These are phyloP conservation scores for Trichonephila inaurata DNA, from an alignment of 1,140 invertebrate genomes.

Conservation along the genomic window DNA sequence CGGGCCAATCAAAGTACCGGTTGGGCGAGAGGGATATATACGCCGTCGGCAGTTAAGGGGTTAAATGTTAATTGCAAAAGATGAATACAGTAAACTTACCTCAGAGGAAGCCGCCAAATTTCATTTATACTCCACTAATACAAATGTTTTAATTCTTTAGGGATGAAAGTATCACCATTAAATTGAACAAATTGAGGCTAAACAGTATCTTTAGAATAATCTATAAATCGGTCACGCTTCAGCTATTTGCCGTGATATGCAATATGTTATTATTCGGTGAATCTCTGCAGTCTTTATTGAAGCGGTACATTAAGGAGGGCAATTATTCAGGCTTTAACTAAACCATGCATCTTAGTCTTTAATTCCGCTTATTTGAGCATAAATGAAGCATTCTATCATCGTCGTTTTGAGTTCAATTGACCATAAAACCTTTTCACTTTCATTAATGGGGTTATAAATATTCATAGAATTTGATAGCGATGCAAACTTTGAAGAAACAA, in stretches of 20 bases:
- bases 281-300: neutral
- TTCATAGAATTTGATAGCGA: neutral
- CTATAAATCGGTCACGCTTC: constrained; percentile 1
- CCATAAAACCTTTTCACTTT: constrained; percentile 18
- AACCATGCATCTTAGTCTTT: neutral
- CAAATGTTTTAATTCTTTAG: too few species aligned
- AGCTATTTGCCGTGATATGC: neutral
- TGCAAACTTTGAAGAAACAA: neutral
- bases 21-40: too few species aligned
- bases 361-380: neutral
- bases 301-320: constrained; percentile 7
- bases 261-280: neutral
- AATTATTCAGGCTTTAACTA: neutral
- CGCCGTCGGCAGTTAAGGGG: too few species aligned
- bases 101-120: too few species aligned
- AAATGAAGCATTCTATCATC: constrained; percentile 37
- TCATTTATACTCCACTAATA: too few species aligned
- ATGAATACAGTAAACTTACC: too few species aligned
- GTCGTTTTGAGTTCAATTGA: constrained; percentile 12
- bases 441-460: constrained; percentile 28
- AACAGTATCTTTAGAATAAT: neutral
- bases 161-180: neutral
- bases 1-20: too few species aligned
- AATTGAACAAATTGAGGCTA: neutral
- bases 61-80: too few species aligned